phyloP scores from a whole-genome alignment of 2,113 vertebrate genomes.

The Mus pahari region DNA sequence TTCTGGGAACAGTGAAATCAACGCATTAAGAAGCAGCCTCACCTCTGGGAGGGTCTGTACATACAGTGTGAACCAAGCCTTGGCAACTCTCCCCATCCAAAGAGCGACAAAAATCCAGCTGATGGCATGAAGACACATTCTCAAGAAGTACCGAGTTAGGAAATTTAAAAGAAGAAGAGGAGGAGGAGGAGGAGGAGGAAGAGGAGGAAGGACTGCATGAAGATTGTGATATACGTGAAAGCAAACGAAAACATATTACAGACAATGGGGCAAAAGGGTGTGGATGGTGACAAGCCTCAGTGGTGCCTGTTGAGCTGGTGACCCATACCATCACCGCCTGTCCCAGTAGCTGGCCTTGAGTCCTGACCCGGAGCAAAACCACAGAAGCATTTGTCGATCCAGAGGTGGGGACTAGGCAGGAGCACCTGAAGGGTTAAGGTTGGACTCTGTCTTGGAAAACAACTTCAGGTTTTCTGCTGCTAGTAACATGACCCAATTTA shows the following conservation, averaged over 20 bases:
- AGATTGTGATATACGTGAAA: background rate
- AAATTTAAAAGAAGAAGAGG: no score
- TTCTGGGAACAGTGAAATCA: constrained; percentile 51
- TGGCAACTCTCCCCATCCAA: background rate
- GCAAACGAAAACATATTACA: background rate
- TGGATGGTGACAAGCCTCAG: background rate
- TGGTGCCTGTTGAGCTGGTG: background rate
- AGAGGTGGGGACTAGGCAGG: background rate
- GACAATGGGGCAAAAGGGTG: background rate
- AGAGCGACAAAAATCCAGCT: constrained; percentile 19
- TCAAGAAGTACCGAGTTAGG: background rate
- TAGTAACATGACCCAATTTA: background rate
- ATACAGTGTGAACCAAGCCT: background rate
- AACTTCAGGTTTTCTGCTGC: background rate
- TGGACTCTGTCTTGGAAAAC: background rate
- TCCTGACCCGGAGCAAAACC: background rate
- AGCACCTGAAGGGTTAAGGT: background rate
- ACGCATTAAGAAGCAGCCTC: background rate
- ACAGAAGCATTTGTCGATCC: background rate
- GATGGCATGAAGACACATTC: background rate
- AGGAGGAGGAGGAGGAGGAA: no score
- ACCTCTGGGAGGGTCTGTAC: background rate
- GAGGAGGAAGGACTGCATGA: background rate
- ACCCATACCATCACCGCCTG: background rate
- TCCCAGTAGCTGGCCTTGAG: background rate